phyloP scores from a whole-genome alignment of 2,113 vertebrate species.

The Petrocephalus microphthalmus region DNA sequence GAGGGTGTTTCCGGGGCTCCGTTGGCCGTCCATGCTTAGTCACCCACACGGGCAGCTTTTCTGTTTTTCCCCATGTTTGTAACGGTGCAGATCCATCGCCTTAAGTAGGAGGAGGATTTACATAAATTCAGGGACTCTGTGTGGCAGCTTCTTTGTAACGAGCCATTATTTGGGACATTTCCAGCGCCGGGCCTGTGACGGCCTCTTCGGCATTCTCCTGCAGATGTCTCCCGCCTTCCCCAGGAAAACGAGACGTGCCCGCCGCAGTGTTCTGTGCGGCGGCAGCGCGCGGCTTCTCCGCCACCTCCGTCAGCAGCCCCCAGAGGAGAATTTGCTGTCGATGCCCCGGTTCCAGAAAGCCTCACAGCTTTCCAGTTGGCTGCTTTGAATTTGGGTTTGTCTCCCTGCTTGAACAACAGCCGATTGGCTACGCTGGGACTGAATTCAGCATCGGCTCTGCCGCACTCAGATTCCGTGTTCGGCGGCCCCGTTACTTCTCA shows the following conservation, averaged over 20 bases:
- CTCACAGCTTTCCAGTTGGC: neutral
- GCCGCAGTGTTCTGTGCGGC: neutral
- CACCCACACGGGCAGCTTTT: slow-evolving; percentile 44
- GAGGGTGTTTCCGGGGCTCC: slow-evolving; percentile 40
- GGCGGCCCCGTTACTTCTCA: slow-evolving; percentile 40
- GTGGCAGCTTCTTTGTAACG: slow-evolving; percentile 28
- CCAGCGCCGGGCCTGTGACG: slow-evolving; percentile 11
- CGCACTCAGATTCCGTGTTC: slow-evolving; percentile 18
- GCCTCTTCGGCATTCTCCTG: slow-evolving; percentile 23
- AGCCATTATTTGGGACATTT: slow-evolving; percentile 34
- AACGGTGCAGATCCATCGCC: slow-evolving; percentile 30
- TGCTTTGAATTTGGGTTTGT: neutral
- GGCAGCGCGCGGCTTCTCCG: neutral
- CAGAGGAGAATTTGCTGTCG: neutral
- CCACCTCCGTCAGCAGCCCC: neutral
- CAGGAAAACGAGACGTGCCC: slow-evolving; percentile 16
- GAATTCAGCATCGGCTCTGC: slow-evolving; percentile 32
- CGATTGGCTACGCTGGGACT: slow-evolving; percentile 22
- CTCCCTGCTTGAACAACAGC: slow-evolving; percentile 1
- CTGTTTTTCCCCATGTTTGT: slow-evolving; percentile 31
- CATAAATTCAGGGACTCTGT: slow-evolving; percentile 36
- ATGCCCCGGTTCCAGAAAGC: neutral
- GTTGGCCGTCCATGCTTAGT: slow-evolving; percentile 52
- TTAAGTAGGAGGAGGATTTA: slow-evolving; percentile 44
- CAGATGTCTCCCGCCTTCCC: slow-evolving; percentile 17